These are phyloP conservation scores for Thera obeliscata DNA, from an alignment of 2,888 invertebrate species.

Conservation along the genomic window DNA sequence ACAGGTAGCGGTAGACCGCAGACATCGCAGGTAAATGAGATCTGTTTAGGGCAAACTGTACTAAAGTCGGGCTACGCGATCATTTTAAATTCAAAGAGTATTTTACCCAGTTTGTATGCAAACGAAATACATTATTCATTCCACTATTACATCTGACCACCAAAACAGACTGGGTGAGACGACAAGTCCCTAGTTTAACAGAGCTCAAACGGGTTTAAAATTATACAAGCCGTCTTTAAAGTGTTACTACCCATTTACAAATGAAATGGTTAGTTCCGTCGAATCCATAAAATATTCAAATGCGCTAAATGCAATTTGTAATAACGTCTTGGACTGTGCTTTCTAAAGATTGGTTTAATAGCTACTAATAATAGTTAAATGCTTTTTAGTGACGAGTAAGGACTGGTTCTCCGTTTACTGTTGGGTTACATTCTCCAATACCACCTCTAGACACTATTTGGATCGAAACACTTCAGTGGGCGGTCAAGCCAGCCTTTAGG, in stretches of 20 bases:
- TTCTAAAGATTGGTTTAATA: conserved; percentile 28
- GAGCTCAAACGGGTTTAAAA: background rate
- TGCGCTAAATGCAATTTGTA: conserved; percentile 20
- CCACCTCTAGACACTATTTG: conserved; percentile 1
- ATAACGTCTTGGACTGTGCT: conserved; percentile 24
- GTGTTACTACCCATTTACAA: background rate
- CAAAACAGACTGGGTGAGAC: background rate
- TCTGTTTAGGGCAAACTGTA: too few relatives aligned
- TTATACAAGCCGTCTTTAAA: background rate
- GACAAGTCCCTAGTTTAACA: background rate
- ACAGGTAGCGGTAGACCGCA: too few relatives aligned
- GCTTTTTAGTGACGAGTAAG: conserved; percentile 1
- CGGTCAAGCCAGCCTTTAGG: conserved; percentile 9
- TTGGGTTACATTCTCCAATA: conserved; percentile 14
- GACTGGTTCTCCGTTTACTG: background rate
- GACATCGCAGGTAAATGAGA: background rate
- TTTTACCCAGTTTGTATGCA: too few relatives aligned
- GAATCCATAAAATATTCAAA: conserved; percentile 27
- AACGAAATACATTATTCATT: too few relatives aligned
- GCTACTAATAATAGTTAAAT: conserved; percentile 8
- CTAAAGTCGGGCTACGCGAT: too few relatives aligned
- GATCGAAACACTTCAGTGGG: background rate
- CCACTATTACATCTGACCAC: too few relatives aligned
- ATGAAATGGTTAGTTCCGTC: conserved; percentile 4
- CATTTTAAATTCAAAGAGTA: too few relatives aligned